A percentile compares a stretch with the other conserved stretches of the same genome.
Conservation (phyloP, 2,888 invertebrate genomes). For the Incurvaria masculella region DNA sequence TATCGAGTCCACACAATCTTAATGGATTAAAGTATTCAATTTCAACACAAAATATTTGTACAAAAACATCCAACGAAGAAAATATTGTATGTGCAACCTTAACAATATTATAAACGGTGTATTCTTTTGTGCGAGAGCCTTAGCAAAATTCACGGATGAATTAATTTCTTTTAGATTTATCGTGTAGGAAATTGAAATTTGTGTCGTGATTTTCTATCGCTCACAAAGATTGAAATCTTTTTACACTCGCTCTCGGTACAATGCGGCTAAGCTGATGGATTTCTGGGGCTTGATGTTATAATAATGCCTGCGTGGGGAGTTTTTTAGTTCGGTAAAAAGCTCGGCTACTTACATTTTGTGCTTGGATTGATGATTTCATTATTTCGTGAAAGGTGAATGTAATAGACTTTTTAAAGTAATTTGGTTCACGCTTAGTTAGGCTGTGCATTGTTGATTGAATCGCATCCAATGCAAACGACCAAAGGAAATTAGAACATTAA, state of each 20-base stretch:
- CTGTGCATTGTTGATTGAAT: not conserved
- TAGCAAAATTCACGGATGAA: slow-evolving; percentile 37
- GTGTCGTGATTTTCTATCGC: not conserved
- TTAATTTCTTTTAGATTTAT: slow-evolving; percentile 27
- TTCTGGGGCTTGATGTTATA: not conserved
- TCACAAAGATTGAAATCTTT: not conserved
- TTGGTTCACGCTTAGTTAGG: not conserved
- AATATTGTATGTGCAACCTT: slow-evolving; percentile 27
- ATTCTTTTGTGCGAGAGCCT: not conserved
- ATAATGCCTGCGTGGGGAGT: not conserved
- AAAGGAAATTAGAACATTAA: too few species aligned
- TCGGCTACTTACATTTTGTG: not conserved
- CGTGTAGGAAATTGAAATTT: not conserved
- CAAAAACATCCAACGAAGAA: slow-evolving; percentile 20
- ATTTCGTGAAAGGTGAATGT: not conserved
- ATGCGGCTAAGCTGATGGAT: not conserved
- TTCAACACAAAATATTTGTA: not conserved
- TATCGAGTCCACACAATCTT: not conserved
- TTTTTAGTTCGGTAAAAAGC: not conserved
- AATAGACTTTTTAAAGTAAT: not conserved
- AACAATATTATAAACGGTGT: slow-evolving; percentile 20
- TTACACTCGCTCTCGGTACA: not conserved
- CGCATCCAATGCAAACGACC: too few species aligned
- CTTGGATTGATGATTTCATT: not conserved
- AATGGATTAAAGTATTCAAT: not conserved